Base-by-base conservation (phyloP, 2,888 invertebrate species). In the Deilephila elpenor region DNA sequence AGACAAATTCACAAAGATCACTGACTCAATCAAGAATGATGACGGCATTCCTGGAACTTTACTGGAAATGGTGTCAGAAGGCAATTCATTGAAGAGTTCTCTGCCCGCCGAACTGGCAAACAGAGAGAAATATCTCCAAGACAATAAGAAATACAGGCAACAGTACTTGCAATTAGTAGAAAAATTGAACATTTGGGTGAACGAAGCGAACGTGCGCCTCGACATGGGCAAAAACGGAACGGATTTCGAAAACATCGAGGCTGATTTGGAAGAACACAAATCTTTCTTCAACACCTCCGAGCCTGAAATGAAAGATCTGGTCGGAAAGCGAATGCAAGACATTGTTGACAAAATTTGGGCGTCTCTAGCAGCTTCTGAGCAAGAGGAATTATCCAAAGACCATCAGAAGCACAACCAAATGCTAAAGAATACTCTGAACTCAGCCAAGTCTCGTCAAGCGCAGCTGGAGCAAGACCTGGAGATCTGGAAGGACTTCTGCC, bases 301-400 rank as follows among this genome's bases (percentile, higher is more conserved):
- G 84, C 95, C 96, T 0, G 95, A 96, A 32, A 97, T 98, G 86
- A 96, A 97, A 75, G 97, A 97, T 84, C 93, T 98, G 78, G 97
- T 98, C 6, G 96, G 97, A 1, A 97, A 97, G 78, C 96, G 96
- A 75, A 97, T 98, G 86, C 97, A 98, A 83, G 97, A 97, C 75
- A 96, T 97, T 2, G 97, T 98, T 0, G 98, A 98, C 82, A 97
- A 97, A 83, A 98, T 98, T 74, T 98, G 98, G 97, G 97, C 98
- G 0, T 98, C 98, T 0, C 90, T 98, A 51, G 96, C 96, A 37
- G 95, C 96, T 8, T 95, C 96, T 29, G 98, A 98, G 83, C 98
- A 98, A 82, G 97, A 98, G 79, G 97, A 97, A 82, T 89, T 98
- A 19, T 97, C 97, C 17, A 96, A 96, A 44, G 97, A 98, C 81